These are phyloP conservation scores for Lithophane semibrunnea DNA, from an alignment of 2,888 invertebrate species.

Conservation along the genomic window DNA sequence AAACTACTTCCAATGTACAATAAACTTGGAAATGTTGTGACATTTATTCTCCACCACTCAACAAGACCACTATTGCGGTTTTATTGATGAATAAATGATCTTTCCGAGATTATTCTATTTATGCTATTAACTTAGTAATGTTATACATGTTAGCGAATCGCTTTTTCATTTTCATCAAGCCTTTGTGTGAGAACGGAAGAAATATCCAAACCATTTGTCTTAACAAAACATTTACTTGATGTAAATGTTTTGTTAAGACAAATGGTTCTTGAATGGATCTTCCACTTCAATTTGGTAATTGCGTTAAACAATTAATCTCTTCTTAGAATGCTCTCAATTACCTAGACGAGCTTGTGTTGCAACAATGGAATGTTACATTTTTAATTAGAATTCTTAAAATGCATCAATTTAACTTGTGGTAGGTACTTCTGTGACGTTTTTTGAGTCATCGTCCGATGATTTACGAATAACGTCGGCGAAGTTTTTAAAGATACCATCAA, in stretches of 20 bases:
- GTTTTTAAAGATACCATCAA: constrained; percentile 82
- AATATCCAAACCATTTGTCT: constrained; percentile 42
- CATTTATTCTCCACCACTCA: constrained; percentile 45
- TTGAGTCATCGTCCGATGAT: constrained; percentile 70
- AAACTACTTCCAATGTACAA: constrained; percentile 51
- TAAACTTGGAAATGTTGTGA: constrained; percentile 58
- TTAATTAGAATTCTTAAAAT: constrained; percentile 78
- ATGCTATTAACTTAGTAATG: constrained; percentile 14
- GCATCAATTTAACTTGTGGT: constrained; percentile 65
- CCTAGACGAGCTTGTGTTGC: constrained; percentile 68
- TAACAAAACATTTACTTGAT: constrained; percentile 63
- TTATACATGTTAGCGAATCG: constrained; percentile 28
- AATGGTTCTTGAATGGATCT: too few species aligned
- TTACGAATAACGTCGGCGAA: constrained; percentile 78
- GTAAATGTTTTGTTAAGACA: too few species aligned
- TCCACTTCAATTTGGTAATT: constrained; percentile 51
- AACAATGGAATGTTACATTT: constrained; percentile 75
- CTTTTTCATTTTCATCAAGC: constrained; percentile 24
- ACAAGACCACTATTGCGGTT: constrained; percentile 34
- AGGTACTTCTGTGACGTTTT: constrained; percentile 24
- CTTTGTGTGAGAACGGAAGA: constrained; percentile 41
- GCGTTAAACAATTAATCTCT: constrained; percentile 69
- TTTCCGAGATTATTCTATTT: constrained; percentile 28
- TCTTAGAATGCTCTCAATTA: constrained; percentile 72
- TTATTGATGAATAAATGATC: constrained; percentile 24